Conservation (phyloP, 1,140 invertebrate species). For the Tetraneura akinire region DNA sequence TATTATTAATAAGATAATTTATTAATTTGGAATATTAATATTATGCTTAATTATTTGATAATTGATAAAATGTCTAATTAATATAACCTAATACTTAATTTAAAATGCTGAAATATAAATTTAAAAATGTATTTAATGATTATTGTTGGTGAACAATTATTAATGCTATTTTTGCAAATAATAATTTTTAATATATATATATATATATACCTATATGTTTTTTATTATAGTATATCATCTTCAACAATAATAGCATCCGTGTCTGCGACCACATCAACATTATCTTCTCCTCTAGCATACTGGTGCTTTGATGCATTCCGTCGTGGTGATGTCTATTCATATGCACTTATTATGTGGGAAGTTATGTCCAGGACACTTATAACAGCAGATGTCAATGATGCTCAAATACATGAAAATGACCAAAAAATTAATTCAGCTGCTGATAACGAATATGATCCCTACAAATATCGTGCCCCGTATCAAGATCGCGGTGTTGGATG, state of each 20-base stretch:
- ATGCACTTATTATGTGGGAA: slow-evolving; percentile 91
- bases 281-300: not conserved
- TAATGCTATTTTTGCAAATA: too few relatives aligned
- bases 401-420: slow-evolving; percentile 67
- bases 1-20: too few relatives aligned
- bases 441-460: not conserved
- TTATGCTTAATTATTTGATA: too few relatives aligned
- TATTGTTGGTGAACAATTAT: too few relatives aligned
- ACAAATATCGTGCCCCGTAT: slow-evolving; percentile 64
- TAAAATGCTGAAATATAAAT: too few relatives aligned
- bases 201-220: not conserved
- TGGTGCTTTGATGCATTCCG: slow-evolving; percentile 84
- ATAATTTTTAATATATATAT: too few relatives aligned
- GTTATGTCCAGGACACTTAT: slow-evolving; percentile 69
- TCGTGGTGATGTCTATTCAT: slow-evolving; percentile 86
- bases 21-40: too few relatives aligned
- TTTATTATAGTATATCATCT: not conserved
- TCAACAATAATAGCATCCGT: not conserved
- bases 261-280: not conserved
- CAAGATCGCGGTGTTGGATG: slow-evolving; percentile 81
- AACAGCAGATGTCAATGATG: slow-evolving; percentile 54
- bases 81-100: too few relatives aligned
- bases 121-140: too few relatives aligned
- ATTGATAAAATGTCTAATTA: too few relatives aligned
- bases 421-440: not conserved